phyloP scores from a whole-genome alignment of 2,113 vertebrate species.

The Poeciliopsis turrubarensis region DNA sequence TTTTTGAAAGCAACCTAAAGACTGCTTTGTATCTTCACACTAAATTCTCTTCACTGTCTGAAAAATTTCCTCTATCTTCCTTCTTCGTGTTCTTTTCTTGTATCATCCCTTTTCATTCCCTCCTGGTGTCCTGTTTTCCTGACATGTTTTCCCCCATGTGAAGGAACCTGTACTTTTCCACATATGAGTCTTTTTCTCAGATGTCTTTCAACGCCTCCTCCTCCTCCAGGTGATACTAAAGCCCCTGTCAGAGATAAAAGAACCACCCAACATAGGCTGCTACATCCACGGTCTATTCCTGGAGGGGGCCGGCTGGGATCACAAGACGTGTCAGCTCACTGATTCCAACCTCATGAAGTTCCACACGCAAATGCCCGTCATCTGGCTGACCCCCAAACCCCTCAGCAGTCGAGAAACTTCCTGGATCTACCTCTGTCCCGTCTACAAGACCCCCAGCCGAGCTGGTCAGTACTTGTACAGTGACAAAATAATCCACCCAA shows the following conservation, averaged over 20 bases:
- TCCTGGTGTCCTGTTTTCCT: no score
- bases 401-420: conserved; percentile 74
- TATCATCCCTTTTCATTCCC: not conserved
- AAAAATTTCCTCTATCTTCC: not conserved
- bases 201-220: not conserved
- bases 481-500: not conserved
- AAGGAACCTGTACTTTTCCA: no score
- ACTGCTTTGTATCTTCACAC: no score
- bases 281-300: conserved; percentile 89
- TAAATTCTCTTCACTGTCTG: no score
- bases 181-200: not conserved
- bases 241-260: conserved; percentile 64
- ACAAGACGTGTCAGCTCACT: conserved; percentile 39
- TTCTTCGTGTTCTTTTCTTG: not conserved
- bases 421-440: conserved; percentile 87
- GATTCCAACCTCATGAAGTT: conserved; percentile 89
- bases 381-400: conserved; percentile 85
- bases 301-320: conserved; percentile 90
- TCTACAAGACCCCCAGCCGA: conserved; percentile 91
- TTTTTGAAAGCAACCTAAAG: no score
- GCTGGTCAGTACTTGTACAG: conserved; percentile 80
- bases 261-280: conserved; percentile 81
- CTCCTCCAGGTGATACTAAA: conserved; percentile 79
- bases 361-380: conserved; percentile 87
- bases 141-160: no score